Percentiles rank a stretch among this genome's conserved stretches.
phyloP scores from a whole-genome alignment of 2,113 vertebrate species.

The Tyto alba region DNA sequence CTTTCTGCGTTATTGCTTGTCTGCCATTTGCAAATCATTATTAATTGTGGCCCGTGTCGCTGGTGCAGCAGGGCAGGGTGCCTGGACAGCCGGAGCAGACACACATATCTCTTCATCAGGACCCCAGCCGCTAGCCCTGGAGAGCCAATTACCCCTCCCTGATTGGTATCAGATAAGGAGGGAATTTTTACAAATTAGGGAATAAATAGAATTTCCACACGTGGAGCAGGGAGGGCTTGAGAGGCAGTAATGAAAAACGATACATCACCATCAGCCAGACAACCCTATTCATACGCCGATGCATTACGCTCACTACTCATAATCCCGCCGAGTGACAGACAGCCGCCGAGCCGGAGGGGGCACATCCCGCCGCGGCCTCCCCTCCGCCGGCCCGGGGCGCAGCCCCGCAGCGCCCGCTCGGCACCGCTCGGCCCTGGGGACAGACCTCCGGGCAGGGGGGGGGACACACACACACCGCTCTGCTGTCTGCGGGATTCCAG shows the following conservation, averaged over 20 bases:
- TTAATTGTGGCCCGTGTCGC: slow-evolving; percentile 85
- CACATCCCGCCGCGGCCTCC: too few relatives aligned
- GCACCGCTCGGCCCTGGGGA: fast-evolving
- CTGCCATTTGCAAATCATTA: slow-evolving; percentile 96
- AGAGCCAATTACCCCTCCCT: slow-evolving; percentile 97
- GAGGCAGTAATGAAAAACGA: slow-evolving; percentile 99
- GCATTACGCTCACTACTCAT: slow-evolving; percentile 96
- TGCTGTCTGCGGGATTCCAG: too few relatives aligned
- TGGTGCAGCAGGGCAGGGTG: slow-evolving; percentile 75
- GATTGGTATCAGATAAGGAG: slow-evolving; percentile 97
- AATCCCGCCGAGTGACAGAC: slow-evolving; percentile 86
- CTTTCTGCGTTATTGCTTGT: slow-evolving; percentile 87
- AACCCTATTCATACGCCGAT: slow-evolving; percentile 96
- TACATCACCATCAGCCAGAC: slow-evolving; percentile 99
- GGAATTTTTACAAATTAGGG: slow-evolving; percentile 99
- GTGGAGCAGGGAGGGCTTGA: slow-evolving; percentile 94
- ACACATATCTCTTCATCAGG: slow-evolving; percentile 99
- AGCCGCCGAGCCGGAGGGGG: neutral
- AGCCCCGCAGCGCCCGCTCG: too few relatives aligned
- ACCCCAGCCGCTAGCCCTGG: slow-evolving; percentile 85
- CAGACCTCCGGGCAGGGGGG: neutral
- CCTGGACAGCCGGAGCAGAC: slow-evolving; percentile 77
- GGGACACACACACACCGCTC: too few relatives aligned
- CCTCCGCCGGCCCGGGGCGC: too few relatives aligned
- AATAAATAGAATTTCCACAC: slow-evolving; percentile 99